Percentiles rank a stretch among this genome's conserved stretches.
phyloP scores from a whole-genome alignment of 30 jellyfish, hydroid and myxozoan species.

The Mastigias papua region DNA sequence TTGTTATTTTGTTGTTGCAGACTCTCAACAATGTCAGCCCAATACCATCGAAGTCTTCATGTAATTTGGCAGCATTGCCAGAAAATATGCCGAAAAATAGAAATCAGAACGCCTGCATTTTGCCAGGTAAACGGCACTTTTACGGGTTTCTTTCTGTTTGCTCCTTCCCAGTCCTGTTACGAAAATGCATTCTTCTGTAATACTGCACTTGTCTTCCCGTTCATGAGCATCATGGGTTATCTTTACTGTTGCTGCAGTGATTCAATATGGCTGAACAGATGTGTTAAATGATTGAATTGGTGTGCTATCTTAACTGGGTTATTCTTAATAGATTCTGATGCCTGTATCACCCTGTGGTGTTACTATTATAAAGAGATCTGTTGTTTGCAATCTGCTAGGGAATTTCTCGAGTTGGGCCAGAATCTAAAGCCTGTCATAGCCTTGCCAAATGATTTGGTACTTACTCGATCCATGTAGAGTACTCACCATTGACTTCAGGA shows the following conservation, averaged over 20 bases:
- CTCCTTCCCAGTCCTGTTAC: background rate
- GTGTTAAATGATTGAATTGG: background rate
- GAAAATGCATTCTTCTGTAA: background rate
- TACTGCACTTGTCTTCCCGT: background rate
- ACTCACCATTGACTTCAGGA: no score
- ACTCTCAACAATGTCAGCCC: slow-evolving; percentile 92
- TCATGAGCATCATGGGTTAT: background rate
- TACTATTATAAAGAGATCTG: no score
- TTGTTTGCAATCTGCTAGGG: no score
- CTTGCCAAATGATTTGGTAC: no score
- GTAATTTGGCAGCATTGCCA: slow-evolving; percentile 69
- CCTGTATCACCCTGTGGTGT: no score
- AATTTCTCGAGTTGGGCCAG: no score
- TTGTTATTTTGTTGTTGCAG: slow-evolving; percentile 20
- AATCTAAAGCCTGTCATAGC: no score
- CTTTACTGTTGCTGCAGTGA: background rate
- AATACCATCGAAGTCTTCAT: slow-evolving; percentile 68
- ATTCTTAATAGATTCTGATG: no score
- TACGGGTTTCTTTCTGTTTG: background rate
- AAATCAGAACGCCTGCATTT: slow-evolving; percentile 69
- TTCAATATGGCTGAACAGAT: background rate
- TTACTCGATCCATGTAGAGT: no score
- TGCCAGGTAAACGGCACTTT: slow-evolving; percentile 64
- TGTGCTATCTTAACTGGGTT: no score
- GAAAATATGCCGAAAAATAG: slow-evolving; percentile 85